These are phyloP conservation scores for Rhagonycha lutea DNA, from an alignment of 2,888 invertebrate genomes.

Conservation along the genomic window DNA sequence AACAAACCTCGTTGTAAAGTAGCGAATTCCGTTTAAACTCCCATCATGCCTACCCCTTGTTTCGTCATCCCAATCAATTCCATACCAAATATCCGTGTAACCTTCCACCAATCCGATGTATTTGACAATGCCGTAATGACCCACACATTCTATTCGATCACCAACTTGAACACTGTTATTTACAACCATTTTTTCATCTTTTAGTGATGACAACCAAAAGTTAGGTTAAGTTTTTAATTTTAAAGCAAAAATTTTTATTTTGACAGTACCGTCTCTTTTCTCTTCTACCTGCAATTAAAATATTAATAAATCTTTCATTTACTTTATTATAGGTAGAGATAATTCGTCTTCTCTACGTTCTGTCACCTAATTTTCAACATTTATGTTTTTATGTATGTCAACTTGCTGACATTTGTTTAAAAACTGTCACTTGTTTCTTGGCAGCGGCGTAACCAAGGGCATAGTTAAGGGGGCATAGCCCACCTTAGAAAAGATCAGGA, in stretches of 20 bases:
- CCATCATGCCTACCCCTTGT: slow-evolving; percentile 93
- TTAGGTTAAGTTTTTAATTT: slow-evolving; percentile 1
- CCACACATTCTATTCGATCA: slow-evolving; percentile 49
- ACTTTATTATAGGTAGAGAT: no score
- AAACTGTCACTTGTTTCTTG: no score
- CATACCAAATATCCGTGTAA: slow-evolving; percentile 80
- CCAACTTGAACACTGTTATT: slow-evolving; percentile 38
- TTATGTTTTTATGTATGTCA: no score
- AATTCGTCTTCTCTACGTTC: no score
- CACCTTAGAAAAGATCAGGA: no score
- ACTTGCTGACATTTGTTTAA: no score
- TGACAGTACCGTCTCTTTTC: no score
- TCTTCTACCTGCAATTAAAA: no score
- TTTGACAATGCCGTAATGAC: slow-evolving; percentile 65
- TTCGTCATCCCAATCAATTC: slow-evolving; percentile 95
- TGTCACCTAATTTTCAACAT: no score
- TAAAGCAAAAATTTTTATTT: not conserved
- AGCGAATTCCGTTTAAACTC: slow-evolving; percentile 75
- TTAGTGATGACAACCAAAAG: slow-evolving; percentile 7
- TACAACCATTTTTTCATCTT: slow-evolving; percentile 19
- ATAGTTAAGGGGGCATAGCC: no score
- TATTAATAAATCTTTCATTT: no score
- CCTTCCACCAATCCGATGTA: slow-evolving; percentile 77
- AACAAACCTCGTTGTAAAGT: slow-evolving; percentile 77
- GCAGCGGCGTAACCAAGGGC: no score